phyloP scores from a whole-genome alignment of 2,113 vertebrate species.

The Chascanopsetta lugubris region DNA sequence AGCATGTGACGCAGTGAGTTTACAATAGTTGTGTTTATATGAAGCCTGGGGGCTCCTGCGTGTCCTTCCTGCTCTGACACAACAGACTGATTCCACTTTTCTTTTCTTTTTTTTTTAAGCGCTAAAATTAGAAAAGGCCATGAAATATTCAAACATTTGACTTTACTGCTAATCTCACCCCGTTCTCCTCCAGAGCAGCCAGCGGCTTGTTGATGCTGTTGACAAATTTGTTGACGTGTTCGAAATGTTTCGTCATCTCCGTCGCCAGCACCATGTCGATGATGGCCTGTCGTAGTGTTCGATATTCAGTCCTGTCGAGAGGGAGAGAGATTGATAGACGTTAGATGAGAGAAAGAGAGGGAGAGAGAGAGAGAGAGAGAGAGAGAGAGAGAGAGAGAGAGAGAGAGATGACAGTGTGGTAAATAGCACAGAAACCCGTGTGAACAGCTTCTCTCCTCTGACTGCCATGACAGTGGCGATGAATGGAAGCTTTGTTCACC shows the following conservation, averaged over 20 bases:
- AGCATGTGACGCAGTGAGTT: slow-evolving; percentile 23
- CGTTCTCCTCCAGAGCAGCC: slow-evolving; percentile 88
- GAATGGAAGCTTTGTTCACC: slow-evolving; percentile 75
- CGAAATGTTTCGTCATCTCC: slow-evolving; percentile 99
- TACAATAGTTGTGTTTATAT: slow-evolving; percentile 8
- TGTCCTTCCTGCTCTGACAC: slow-evolving; percentile 18
- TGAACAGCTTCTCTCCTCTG: slow-evolving; percentile 64
- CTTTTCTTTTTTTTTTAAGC: slow-evolving; percentile 19
- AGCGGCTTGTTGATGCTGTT: slow-evolving; percentile 98
- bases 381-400: slow-evolving; percentile 11
- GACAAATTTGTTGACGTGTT: slow-evolving; percentile 98
- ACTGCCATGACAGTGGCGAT: slow-evolving; percentile 69
- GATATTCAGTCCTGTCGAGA: slow-evolving; percentile 90
- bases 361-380: neutral
- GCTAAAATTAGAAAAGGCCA: slow-evolving; percentile 22
- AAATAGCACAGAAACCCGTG: slow-evolving; percentile 60
- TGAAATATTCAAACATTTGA: too few relatives aligned
- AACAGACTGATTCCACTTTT: too few relatives aligned
- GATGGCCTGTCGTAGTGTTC: slow-evolving; percentile 91
- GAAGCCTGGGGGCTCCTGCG: slow-evolving; percentile 2
- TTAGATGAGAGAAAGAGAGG: slow-evolving; percentile 8
- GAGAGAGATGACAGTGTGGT: slow-evolving; percentile 53
- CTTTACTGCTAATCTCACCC: slow-evolving; percentile 81
- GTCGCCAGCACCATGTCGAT: slow-evolving; percentile 99
- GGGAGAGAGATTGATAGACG: neutral